Conservation (phyloP, 2,888 invertebrate species). For the Luffia ferchaultella region DNA sequence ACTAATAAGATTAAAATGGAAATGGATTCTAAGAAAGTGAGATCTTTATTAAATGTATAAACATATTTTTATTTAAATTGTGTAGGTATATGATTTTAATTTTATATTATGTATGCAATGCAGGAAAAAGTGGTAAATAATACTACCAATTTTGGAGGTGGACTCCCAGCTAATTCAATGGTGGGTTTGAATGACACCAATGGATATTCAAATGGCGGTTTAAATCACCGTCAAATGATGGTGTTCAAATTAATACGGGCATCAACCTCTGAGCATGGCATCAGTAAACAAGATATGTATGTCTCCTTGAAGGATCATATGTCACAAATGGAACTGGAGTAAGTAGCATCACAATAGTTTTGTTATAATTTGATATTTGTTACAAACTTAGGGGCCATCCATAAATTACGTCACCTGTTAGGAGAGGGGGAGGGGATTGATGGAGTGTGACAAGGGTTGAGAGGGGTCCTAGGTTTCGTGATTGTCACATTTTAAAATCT, state of each 20-base stretch:
- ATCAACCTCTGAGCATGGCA: constrained; percentile 51
- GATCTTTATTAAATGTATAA: background rate
- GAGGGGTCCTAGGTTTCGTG: too few relatives aligned
- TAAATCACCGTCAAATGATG: constrained; percentile 55
- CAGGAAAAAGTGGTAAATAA: constrained; percentile 35
- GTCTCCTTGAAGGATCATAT: constrained; percentile 45
- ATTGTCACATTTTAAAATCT: too few relatives aligned
- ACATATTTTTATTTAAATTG: background rate
- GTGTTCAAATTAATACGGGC: constrained; percentile 54
- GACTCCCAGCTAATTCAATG: constrained; percentile 51
- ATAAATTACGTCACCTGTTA: too few relatives aligned
- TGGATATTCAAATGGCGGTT: constrained; percentile 44
- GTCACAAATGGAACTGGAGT: constrained; percentile 56
- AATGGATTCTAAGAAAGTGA: constrained; percentile 54
- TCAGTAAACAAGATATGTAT: constrained; percentile 57
- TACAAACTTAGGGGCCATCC: too few relatives aligned
- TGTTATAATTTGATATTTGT: too few relatives aligned
- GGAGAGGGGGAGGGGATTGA: too few relatives aligned
- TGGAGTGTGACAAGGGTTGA: too few relatives aligned
- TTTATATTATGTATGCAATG: constrained; percentile 14
- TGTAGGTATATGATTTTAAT: too few relatives aligned
- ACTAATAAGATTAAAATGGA: constrained; percentile 59
- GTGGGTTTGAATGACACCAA: constrained; percentile 37
- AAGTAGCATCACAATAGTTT: too few relatives aligned
- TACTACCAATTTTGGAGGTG: constrained; percentile 30